Percentiles rank a stretch among this genome's conserved stretches.
Evolutionary conservation across 2,797 vertebrate genomes (phyloP).

Genomic region (Peromyscus nudipes): DNA sequence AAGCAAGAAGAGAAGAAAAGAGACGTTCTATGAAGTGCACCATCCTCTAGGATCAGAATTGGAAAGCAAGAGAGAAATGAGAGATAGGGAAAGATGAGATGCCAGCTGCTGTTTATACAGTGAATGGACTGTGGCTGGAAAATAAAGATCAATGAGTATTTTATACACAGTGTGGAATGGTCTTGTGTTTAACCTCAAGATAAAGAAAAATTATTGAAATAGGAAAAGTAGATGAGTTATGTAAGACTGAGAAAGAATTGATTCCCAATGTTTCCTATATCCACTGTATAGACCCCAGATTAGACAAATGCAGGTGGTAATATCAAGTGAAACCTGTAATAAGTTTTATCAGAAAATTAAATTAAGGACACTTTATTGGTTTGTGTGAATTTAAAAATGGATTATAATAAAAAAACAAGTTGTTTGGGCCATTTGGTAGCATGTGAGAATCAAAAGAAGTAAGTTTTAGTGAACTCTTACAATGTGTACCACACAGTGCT

Average conservation of each 20-base stretch:
- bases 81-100: background rate
- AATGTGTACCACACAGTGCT: background rate
- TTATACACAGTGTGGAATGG: accelerated
- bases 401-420: background rate
- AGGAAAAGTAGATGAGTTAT: background rate
- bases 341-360: background rate
- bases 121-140: background rate
- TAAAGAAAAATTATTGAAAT: background rate
- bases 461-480: background rate
- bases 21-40: accelerated
- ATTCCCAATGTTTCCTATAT: background rate
- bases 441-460: background rate
- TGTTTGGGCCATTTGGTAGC: background rate
- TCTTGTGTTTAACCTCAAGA: background rate
- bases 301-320: background rate
- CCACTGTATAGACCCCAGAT: background rate
- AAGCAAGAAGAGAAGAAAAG: background rate
- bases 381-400: background rate
- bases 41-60: background rate
- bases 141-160: background rate
- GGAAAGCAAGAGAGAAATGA: background rate
- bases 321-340: background rate
- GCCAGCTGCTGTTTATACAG: background rate
- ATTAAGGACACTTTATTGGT: too few relatives aligned
- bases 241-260: background rate